Base-by-base conservation (phyloP, 2,797 vertebrate genomes). In the Falco peregrinus region DNA sequence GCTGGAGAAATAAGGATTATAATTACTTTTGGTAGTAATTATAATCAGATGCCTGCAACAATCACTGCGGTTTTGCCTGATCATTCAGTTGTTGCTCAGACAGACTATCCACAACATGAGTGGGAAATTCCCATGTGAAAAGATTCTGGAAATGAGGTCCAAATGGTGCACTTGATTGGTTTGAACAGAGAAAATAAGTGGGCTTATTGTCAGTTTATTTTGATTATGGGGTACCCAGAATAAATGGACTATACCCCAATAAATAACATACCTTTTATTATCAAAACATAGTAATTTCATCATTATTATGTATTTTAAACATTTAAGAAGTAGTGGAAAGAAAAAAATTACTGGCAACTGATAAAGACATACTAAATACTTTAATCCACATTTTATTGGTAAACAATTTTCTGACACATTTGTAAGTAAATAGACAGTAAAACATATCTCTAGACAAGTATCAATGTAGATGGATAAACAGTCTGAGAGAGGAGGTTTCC, bases 381-480 rank as follows among this genome's bases (percentile, higher is more conserved):
- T 91, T 84, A 87, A 85, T 68, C 25, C 35, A 51, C 33, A 57
- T 84, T 84, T 56, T 81, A 63, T 79, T 78, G 73, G 95, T 94
- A 97, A 84, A 93, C 78, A 80, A 65, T 51, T 84, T 92, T 89
- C 87, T 88, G 90, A 95, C 25, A 83, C 64, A 77, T 85, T 91
- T 87, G 24, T 82, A 96, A 96, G 68, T 94, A 84, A 96, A 94
- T 0, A 76, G 81, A 61, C 79, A 95, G 70, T 64, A 96, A 96
- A 96, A 73, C 60, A 45, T 86, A 94, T 97, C 95, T 96, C 60
- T 89, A 97, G 95, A 95, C 79, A 95, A 94, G 75, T 78, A 96
- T 90, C 91, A 90, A 5, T 51, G 90, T 65, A 85, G 94, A 93
- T 16, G 80, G 69, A 88, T 68, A 97, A 96, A 95, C 93, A 96